Percentiles rank a stretch among this genome's conserved stretches.
Evolutionary conservation across 2,113 vertebrate species (phyloP).

Genomic region (Nyctibius bracteatus): DNA sequence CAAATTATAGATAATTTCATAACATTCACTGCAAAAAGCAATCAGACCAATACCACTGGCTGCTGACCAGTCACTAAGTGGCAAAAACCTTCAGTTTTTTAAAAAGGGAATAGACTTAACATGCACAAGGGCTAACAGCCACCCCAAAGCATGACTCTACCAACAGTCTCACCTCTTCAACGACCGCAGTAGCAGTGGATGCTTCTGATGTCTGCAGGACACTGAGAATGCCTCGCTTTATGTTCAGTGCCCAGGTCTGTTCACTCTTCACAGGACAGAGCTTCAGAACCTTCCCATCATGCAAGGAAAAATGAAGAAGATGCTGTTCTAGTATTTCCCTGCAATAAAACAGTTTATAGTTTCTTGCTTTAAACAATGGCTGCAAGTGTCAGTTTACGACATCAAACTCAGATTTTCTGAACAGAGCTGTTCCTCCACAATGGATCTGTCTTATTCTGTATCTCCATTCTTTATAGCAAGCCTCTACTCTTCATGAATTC

Average conservation of each 20-base stretch:
- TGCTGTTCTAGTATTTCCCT: conserved; percentile 78
- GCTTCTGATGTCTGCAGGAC: conserved; percentile 77
- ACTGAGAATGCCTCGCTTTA: conserved; percentile 85
- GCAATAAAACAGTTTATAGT: conserved; percentile 63
- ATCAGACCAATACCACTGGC: not conserved
- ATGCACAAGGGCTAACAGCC: not conserved
- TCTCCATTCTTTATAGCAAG: not conserved
- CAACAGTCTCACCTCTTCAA: conserved; percentile 75
- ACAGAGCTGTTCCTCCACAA: not conserved
- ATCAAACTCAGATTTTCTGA: not conserved
- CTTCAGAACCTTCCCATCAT: conserved; percentile 77
- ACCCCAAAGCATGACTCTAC: not conserved
- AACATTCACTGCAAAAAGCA: not conserved
- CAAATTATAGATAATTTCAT: not conserved
- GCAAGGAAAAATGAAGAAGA: conserved; percentile 81
- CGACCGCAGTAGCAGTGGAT: not conserved
- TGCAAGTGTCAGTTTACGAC: not conserved
- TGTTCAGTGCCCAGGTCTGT: conserved; percentile 83
- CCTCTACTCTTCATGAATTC: not conserved
- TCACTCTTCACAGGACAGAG: conserved; percentile 80
- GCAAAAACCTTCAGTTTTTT: not conserved
- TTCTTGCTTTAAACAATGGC: conserved; percentile 62
- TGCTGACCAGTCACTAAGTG: not conserved
- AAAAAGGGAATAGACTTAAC: not conserved
- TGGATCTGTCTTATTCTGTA: not conserved